Evolutionary conservation across 1,140 invertebrate species (phyloP).

Genomic region (Himalopsyche phryganea): DNA sequence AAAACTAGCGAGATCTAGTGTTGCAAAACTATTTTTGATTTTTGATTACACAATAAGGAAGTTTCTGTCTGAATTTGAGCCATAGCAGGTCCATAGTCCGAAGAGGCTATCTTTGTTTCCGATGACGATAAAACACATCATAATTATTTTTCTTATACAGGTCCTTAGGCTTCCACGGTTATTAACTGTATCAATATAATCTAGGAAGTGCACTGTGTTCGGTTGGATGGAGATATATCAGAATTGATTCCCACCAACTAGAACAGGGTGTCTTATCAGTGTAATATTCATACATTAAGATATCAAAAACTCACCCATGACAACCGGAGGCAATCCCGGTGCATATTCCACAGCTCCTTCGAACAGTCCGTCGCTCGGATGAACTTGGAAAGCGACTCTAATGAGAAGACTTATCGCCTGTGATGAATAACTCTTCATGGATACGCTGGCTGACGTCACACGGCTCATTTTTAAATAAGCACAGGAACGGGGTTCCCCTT

Average conservation of each 20-base stretch:
- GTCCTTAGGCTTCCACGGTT: neutral
- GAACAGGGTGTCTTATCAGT: too few species aligned
- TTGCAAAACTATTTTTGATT: too few species aligned
- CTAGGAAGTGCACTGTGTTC: too few species aligned
- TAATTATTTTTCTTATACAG: neutral
- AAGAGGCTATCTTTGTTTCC: too few species aligned
- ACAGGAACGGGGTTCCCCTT: slow-evolving; percentile 47
- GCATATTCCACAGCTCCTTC: slow-evolving; percentile 54
- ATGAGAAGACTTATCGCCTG: slow-evolving; percentile 29
- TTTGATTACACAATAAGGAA: too few species aligned
- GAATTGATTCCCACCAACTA: too few species aligned
- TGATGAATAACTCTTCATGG: slow-evolving; percentile 38
- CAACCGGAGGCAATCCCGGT: slow-evolving; percentile 31
- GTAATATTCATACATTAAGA: too few species aligned
- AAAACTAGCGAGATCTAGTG: too few species aligned
- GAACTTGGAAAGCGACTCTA: slow-evolving; percentile 52
- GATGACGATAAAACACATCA: neutral
- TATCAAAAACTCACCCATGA: slow-evolving; percentile 14
- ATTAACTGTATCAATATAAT: too few species aligned
- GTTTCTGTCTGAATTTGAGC: too few species aligned
- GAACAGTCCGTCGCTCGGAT: slow-evolving; percentile 58
- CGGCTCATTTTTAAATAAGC: slow-evolving; percentile 47
- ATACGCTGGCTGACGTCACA: slow-evolving; percentile 50
- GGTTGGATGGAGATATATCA: too few species aligned
- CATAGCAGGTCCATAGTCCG: too few species aligned